These are phyloP conservation scores for Drosophila hydei DNA, from an alignment of 1,140 invertebrate genomes.

Conservation along the genomic window DNA sequence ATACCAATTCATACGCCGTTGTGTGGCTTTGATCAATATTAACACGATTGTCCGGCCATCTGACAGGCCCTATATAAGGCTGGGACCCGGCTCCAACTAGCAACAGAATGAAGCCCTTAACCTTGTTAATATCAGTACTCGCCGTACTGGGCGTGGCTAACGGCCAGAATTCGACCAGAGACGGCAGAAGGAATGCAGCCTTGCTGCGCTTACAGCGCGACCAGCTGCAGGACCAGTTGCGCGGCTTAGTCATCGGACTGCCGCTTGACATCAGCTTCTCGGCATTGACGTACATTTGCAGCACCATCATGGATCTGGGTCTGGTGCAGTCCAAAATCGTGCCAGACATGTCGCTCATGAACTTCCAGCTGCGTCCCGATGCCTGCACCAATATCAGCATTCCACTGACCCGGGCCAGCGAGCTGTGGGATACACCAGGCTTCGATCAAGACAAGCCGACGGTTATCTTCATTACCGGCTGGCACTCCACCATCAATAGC, in stretches of 20 bases:
- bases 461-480: conserved; percentile 77
- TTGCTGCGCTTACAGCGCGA: conserved; percentile 2
- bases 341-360: conserved; percentile 66
- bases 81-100: background rate
- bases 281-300: conserved; percentile 31
- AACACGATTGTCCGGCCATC: background rate
- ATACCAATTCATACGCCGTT: background rate
- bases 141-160: background rate
- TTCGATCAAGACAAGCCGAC: conserved; percentile 18
- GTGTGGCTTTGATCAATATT: background rate
- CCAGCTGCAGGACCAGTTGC: conserved; percentile 33
- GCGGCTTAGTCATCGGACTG: conserved; percentile 5
- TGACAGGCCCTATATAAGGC: conserved; percentile 19
- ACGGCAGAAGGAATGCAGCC: background rate
- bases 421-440: conserved; percentile 56
- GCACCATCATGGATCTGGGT: conserved; percentile 32
- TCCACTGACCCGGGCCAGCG: conserved; percentile 48
- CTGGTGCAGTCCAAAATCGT: conserved; percentile 51
- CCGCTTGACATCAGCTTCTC: conserved; percentile 41
- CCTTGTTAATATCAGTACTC: background rate
- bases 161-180: background rate
- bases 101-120: conserved; percentile 29
- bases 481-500: conserved; percentile 70
- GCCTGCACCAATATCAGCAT: conserved; percentile 51
- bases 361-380: conserved; percentile 68